Evolutionary conservation across 2,113 vertebrate genomes (phyloP).

Genomic region (Tiliqua scincoides): DNA sequence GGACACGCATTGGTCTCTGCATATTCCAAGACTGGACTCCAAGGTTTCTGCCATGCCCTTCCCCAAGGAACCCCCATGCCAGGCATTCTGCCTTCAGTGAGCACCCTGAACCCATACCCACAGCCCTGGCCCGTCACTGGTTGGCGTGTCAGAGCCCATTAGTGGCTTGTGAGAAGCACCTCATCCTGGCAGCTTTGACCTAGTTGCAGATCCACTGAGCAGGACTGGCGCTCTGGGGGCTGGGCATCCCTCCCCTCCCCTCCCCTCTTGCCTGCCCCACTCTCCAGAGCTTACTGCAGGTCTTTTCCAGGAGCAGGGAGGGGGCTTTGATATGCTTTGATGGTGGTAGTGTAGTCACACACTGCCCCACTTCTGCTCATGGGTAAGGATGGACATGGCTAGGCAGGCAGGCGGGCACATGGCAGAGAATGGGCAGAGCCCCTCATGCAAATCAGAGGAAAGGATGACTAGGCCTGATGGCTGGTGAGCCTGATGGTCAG

Average conservation of each 20-base stretch:
- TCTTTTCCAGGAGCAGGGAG: neutral
- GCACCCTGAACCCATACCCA: neutral
- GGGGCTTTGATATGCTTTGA: too few species aligned
- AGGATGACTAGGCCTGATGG: too few species aligned
- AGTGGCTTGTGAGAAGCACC: neutral
- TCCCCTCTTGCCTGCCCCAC: neutral
- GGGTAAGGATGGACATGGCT: too few species aligned
- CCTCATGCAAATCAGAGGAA: too few species aligned
- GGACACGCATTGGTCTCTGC: neutral
- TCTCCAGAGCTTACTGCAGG: rapidly evolving
- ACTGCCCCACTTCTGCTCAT: neutral
- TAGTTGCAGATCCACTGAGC: conserved; percentile 51
- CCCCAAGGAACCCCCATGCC: neutral
- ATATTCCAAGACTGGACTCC: rapidly evolving
- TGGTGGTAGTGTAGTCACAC: neutral
- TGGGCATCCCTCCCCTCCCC: too few species aligned
- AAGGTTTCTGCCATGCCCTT: neutral
- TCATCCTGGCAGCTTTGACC: conserved; percentile 45
- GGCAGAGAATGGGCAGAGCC: too few species aligned
- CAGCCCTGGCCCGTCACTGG: neutral
- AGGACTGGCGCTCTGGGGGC: neutral
- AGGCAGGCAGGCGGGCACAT: too few species aligned
- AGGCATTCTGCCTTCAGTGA: neutral
- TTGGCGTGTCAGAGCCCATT: conserved; percentile 45
- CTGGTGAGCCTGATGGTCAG: too few species aligned